Conservation (phyloP, 2,888 invertebrate species). For the Prenolepis imparis region DNA sequence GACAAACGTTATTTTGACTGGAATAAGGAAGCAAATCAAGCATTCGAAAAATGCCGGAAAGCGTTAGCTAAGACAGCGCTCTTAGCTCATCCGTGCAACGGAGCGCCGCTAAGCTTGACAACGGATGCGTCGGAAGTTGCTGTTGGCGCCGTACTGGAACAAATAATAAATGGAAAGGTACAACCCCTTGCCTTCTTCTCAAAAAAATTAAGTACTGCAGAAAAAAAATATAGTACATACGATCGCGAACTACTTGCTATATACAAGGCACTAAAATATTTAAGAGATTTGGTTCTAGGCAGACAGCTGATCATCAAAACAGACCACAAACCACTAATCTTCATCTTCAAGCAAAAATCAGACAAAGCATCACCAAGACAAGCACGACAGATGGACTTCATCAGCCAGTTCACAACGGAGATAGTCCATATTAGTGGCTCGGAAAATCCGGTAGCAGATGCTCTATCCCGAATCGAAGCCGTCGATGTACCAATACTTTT, state of each 20-base stretch:
- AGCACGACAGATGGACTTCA: neutral
- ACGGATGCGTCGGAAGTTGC: slow-evolving; percentile 10
- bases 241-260: slow-evolving; percentile 10
- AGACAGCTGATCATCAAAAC: neutral
- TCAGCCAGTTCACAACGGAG: neutral
- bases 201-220: neutral
- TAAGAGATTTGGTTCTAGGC: neutral
- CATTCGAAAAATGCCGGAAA: neutral
- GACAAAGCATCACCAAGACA: neutral
- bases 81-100: neutral
- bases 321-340: slow-evolving; percentile 32
- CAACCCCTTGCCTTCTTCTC: slow-evolving; percentile 19
- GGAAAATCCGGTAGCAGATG: slow-evolving; percentile 10
- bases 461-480: slow-evolving; percentile 13
- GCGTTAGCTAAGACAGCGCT: neutral
- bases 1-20: too few relatives aligned
- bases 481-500: neutral
- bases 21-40: too few relatives aligned
- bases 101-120: neutral
- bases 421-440: neutral
- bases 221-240: slow-evolving; percentile 4
- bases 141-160: neutral
- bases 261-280: neutral
- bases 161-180: neutral
- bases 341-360: neutral